phyloP scores from a whole-genome alignment of 2,888 invertebrate genomes.

The Sussaba pulchella region DNA sequence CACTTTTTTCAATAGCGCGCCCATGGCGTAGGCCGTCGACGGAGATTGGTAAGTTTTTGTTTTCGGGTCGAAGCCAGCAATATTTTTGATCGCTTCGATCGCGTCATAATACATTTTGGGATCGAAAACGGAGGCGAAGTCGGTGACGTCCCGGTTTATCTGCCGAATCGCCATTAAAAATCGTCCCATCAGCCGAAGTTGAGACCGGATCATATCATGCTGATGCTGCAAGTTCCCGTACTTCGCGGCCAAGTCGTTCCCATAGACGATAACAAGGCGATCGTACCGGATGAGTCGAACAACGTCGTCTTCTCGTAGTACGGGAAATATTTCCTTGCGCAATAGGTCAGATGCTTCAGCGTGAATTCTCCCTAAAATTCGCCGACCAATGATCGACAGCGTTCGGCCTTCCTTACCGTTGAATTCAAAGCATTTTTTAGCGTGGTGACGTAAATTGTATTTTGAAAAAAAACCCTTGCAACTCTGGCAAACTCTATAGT shows the following conservation, averaged over 20 bases:
- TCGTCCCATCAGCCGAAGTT: conserved; percentile 57
- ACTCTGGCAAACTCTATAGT: conserved; percentile 63
- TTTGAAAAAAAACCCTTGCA: conserved; percentile 66
- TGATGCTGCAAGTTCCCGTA: conserved; percentile 58
- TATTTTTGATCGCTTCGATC: conserved; percentile 51
- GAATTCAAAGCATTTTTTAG: conserved; percentile 47
- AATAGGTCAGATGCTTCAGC: background rate
- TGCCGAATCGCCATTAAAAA: conserved; percentile 38
- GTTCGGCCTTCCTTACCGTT: background rate
- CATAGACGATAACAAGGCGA: conserved; percentile 64
- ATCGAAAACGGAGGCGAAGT: conserved; percentile 53
- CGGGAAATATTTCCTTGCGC: conserved; percentile 60
- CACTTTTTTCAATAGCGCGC: background rate
- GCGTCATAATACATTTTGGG: conserved; percentile 55
- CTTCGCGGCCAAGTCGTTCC: conserved; percentile 65
- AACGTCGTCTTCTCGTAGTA: conserved; percentile 65
- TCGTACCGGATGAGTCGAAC: conserved; percentile 65
- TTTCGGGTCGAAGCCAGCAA: conserved; percentile 48
- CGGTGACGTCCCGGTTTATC: conserved; percentile 39
- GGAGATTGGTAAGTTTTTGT: conserved; percentile 39
- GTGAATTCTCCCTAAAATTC: background rate
- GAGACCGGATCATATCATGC: conserved; percentile 61
- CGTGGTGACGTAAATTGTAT: conserved; percentile 62
- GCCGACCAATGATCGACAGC: background rate
- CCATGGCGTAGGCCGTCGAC: conserved; percentile 24